Base-by-base conservation (phyloP, 2,797 vertebrate species). In the Vireo griseus region DNA sequence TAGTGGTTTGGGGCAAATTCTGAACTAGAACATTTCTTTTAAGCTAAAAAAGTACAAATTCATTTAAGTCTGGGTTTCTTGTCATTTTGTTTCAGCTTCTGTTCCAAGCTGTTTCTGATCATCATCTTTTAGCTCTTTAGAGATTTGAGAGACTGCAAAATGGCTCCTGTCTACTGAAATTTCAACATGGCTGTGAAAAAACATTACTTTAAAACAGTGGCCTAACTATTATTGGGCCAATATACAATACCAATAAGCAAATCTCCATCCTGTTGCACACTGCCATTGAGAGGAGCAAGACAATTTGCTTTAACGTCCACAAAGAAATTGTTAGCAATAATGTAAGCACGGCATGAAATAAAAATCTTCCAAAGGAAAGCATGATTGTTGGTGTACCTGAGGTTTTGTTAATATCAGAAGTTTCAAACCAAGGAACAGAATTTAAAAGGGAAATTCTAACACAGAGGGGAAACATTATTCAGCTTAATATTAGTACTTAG, bases 1-100 rank as follows among this genome's bases (percentile, higher is more conserved):
- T 81, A 83, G 88, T 80, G 91, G 81, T 96, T 94, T 95, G 25
- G 39, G 55, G 57, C 5, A 87, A 85, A 89, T 91, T 95, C 67
- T 95, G 75, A 62, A 54, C 20, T 40, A 86, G 61, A 90, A 68
- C 5, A 59, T 72, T 93, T 96, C 18, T 90, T 68, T 61, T 65
- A 22, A 77, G 33, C 51, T 96, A 72, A 80, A 80, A 87, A 80
- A 86, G 13, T 65, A 85, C 42, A 68, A 39, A 74, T 87, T 71
- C 18, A 48, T 82, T 94, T 69, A 59, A 85, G 59, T 55, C 61
- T 74, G 39, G 5, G 8, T 80, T 94, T 94, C 89, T 92, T 86
- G 61, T 65, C 50, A 47, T 50, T 92, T 95, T 58, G 39, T 33
- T 87, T 79, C 54, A 74, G 20, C 17, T 93, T 87, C 72, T 94